Evolutionary conservation across 2,888 invertebrate genomes (phyloP).

Genomic region (Galerucella nymphaeae): DNA sequence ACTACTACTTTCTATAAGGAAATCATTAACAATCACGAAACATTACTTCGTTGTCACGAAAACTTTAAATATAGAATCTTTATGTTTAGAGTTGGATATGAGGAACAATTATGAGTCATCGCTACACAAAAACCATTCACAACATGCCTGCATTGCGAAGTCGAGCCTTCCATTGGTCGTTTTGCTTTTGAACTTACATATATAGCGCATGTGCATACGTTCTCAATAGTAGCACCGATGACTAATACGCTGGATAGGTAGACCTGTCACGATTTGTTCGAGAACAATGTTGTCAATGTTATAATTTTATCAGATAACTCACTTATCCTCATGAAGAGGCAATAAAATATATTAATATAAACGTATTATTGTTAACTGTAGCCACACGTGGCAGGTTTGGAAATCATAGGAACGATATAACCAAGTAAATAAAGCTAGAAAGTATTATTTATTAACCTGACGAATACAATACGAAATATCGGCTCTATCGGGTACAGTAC

Average conservation of each 20-base stretch:
- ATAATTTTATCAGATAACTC: neutral
- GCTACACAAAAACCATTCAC: slow-evolving; percentile 57
- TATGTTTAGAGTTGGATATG: slow-evolving; percentile 39
- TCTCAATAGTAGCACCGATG: slow-evolving; percentile 49
- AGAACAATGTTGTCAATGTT: slow-evolving; percentile 12
- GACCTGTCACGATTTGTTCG: slow-evolving; percentile 32
- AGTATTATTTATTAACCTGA: no score
- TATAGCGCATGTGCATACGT: slow-evolving; percentile 52
- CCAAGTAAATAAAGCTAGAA: no score
- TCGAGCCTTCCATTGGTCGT: slow-evolving; percentile 54
- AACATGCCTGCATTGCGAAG: slow-evolving; percentile 60
- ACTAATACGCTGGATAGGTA: slow-evolving; percentile 54
- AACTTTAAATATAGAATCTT: slow-evolving; percentile 37
- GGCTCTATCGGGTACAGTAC: no score
- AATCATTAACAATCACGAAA: slow-evolving; percentile 37
- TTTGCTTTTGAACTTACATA: slow-evolving; percentile 46
- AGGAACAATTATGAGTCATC: slow-evolving; percentile 54
- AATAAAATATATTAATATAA: no score
- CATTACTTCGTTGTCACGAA: slow-evolving; percentile 38
- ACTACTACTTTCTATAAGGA: slow-evolving; percentile 32
- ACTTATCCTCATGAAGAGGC: no score
- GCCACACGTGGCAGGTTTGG: no score
- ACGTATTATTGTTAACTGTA: no score
- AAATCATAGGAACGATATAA: no score
- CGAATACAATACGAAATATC: no score